phyloP scores from a whole-genome alignment of 2,113 vertebrate species.

The Etheostoma cragini region DNA sequence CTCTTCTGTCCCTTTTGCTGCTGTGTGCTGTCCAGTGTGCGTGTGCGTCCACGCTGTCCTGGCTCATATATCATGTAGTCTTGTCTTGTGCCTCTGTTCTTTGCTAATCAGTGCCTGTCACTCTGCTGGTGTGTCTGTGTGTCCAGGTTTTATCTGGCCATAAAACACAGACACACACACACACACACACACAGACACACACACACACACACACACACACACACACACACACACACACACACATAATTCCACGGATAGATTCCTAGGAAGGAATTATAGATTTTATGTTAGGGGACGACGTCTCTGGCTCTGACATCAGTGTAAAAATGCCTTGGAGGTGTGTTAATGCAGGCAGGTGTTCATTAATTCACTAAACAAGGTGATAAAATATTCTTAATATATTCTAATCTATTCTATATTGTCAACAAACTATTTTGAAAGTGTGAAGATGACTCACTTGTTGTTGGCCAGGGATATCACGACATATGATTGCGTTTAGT shows the following conservation, averaged over 20 bases:
- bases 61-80: slow-evolving; percentile 33
- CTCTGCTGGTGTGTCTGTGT: background rate
- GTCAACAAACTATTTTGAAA: background rate
- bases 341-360: background rate
- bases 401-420: background rate
- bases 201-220: too few relatives aligned
- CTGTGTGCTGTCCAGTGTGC: background rate
- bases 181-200: too few relatives aligned
- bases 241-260: background rate
- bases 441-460: slow-evolving; percentile 27
- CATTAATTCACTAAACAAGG: background rate
- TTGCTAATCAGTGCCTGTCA: slow-evolving; percentile 32
- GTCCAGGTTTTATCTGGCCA: background rate
- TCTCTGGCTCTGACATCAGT: background rate
- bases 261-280: background rate
- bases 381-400: background rate
- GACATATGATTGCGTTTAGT: too few relatives aligned
- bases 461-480: too few relatives aligned
- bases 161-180: background rate
- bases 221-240: too few relatives aligned
- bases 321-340: background rate
- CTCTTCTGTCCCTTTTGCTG: slow-evolving; percentile 1
- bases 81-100: slow-evolving; percentile 13
- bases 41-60: background rate
- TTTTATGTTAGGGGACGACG: background rate